Conservation (phyloP, 2,797 vertebrate genomes). For the Melanogrammus aeglefinus region DNA sequence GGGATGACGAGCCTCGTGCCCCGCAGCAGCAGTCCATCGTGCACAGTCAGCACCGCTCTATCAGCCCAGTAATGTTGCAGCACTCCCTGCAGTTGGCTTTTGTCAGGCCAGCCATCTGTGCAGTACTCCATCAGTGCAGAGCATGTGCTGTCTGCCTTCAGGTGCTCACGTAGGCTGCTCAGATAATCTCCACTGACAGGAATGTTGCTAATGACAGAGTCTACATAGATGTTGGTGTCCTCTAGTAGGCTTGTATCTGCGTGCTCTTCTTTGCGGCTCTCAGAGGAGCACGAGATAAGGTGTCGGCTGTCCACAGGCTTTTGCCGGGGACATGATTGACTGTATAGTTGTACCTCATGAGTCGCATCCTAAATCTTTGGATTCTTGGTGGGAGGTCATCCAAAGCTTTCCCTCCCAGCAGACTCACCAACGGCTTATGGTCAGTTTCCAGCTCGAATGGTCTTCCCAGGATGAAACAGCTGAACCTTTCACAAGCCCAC, state of each 20-base stretch:
- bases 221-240: conserved; percentile 19
- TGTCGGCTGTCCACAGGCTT: conserved; percentile 21
- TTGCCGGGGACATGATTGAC: conserved; percentile 25
- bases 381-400: no score
- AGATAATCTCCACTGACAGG: no score
- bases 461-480: conserved; percentile 4
- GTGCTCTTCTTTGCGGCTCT: no score
- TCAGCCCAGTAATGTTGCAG: conserved; percentile 19
- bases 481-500: no score
- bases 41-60: conserved; percentile 7
- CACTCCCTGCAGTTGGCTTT: not conserved
- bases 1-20: not conserved
- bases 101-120: not conserved
- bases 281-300: not conserved
- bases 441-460: conserved; percentile 27
- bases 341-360: no score
- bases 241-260: conserved; percentile 10
- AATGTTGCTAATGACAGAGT: no score
- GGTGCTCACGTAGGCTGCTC: no score
- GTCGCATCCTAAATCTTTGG: no score
- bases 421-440: conserved; percentile 19
- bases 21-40: not conserved
- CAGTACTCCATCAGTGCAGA: not conserved
- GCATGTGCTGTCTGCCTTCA: not conserved
- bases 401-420: conserved; percentile 30